These are phyloP conservation scores for Carduelis carduelis DNA, from an alignment of 2,797 vertebrate genomes.

Conservation along the genomic window DNA sequence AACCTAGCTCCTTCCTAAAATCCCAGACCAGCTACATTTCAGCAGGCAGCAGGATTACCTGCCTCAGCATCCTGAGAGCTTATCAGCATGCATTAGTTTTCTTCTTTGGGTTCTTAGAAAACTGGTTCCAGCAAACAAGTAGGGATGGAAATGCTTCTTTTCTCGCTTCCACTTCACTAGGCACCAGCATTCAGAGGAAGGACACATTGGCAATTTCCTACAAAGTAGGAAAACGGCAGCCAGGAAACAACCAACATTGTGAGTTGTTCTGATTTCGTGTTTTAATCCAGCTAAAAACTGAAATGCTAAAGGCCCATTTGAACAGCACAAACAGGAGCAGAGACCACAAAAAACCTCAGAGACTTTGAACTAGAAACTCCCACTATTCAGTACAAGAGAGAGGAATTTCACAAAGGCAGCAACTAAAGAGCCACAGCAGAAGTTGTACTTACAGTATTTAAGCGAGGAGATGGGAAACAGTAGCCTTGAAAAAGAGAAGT, in stretches of 20 bases:
- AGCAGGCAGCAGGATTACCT: background rate
- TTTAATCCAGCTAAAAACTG: background rate
- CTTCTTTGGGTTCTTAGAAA: background rate
- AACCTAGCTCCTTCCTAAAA: background rate
- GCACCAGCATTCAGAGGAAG: background rate
- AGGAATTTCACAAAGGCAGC: background rate
- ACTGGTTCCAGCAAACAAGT: background rate
- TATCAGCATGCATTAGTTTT: background rate
- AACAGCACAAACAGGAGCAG: background rate
- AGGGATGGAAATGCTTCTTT: background rate
- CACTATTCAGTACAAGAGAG: background rate
- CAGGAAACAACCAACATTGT: background rate
- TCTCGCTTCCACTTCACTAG: background rate
- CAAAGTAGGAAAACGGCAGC: background rate
- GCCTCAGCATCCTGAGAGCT: background rate
- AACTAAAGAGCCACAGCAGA: background rate
- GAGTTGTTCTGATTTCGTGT: background rate
- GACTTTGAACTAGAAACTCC: background rate
- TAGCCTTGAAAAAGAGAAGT: background rate
- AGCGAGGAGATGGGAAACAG: background rate
- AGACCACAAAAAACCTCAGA: background rate
- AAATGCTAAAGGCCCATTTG: background rate
- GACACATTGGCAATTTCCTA: background rate
- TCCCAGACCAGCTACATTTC: background rate
- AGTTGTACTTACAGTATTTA: slow-evolving; percentile 49